Percentiles rank a stretch among this genome's conserved stretches.
phyloP scores from a whole-genome alignment of 2,888 invertebrate genomes.

The Erebia ligea region DNA sequence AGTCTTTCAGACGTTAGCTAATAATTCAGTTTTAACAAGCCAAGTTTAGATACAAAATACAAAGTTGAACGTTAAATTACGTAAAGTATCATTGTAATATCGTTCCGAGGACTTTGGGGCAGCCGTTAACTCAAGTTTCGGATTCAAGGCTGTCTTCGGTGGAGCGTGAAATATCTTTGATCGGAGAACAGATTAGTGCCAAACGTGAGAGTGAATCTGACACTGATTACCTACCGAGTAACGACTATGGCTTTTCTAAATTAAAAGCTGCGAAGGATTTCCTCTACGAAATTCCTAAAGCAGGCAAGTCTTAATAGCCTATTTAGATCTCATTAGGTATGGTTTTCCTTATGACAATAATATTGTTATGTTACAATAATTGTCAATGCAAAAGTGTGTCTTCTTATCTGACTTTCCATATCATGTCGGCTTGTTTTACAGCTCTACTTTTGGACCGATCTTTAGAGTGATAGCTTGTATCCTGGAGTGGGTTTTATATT shows the following conservation, averaged over 20 bases:
- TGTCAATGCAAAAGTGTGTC: not conserved
- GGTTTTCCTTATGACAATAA: too few relatives aligned
- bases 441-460: too few relatives aligned
- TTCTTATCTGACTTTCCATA: too few relatives aligned
- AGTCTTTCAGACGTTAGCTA: not conserved
- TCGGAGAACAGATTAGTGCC: constrained; percentile 3
- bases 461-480: too few relatives aligned
- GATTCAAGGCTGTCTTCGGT: constrained; percentile 5
- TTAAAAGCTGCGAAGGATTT: not conserved
- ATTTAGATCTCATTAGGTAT: not conserved
- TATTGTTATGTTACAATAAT: too few relatives aligned
- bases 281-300: not conserved
- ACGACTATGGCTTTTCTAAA: not conserved
- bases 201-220: constrained; percentile 1
- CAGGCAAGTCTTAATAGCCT: not conserved
- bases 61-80: constrained; percentile 16
- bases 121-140: constrained; percentile 18
- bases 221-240: constrained; percentile 1
- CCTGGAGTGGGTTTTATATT: too few relatives aligned
- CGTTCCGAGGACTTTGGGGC: not conserved
- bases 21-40: constrained; percentile 10
- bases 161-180: constrained; percentile 16
- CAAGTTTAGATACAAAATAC: constrained; percentile 20
- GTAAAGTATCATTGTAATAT: constrained; percentile 19
- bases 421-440: too few relatives aligned